Evolutionary conservation across 2,113 vertebrate genomes (phyloP).

Genomic region (Eretmochelys imbricata): DNA sequence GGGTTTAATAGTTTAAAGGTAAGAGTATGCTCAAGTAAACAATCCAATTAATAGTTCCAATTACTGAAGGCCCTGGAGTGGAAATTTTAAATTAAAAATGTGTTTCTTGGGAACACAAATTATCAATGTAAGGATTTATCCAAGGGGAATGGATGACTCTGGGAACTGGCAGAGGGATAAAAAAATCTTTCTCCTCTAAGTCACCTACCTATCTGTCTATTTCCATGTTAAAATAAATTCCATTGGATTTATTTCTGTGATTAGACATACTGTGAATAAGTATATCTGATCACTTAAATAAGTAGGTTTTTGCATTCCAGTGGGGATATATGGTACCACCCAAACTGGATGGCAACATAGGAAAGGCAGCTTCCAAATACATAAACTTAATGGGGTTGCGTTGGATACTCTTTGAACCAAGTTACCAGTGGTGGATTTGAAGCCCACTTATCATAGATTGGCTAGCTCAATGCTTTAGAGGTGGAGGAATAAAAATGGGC

Average conservation of each 20-base stretch:
- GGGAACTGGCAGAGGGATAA: background rate
- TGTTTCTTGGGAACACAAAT: background rate
- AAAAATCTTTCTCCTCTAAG: background rate
- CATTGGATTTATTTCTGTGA: background rate
- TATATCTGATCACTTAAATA: background rate
- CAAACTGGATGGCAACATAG: background rate
- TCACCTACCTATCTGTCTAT: background rate
- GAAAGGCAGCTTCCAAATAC: background rate
- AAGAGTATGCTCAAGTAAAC: background rate
- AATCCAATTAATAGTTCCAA: background rate
- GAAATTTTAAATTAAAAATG: background rate
- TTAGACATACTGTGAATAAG: background rate
- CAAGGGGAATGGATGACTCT: background rate
- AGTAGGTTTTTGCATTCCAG: background rate
- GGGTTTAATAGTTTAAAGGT: background rate
- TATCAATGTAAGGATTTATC: background rate
- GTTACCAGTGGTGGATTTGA: background rate
- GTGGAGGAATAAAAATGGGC: background rate
- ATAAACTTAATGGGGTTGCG: background rate
- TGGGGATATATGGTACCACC: background rate
- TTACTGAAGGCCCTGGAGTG: background rate
- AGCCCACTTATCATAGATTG: background rate
- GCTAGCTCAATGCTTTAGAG: background rate
- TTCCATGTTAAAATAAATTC: background rate
- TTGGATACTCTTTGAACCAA: background rate